Base-by-base conservation (phyloP, 2,888 invertebrate species). In the Ochropleura plecta region DNA sequence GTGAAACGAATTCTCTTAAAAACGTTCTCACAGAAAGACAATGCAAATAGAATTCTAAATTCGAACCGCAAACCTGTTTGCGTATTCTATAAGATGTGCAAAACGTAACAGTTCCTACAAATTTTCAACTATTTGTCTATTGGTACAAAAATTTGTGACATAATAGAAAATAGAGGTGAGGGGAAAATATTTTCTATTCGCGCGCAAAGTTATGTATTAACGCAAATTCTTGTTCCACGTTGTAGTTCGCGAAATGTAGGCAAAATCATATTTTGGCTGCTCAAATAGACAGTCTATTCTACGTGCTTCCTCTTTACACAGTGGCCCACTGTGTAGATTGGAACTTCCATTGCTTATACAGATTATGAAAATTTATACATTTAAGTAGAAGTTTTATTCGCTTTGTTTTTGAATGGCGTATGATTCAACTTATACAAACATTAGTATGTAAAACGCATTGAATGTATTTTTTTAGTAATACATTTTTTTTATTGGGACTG, bases 31-130 rank as follows among this genome's bases (percentile, higher is more conserved):
- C 12, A 42, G 59, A 62, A 72, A 73, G 68, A 75, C 63, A 55
- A 66, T 67, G 75, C 55, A 78, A 82, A 87, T 74, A 85, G 78
- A 87, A 86, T 80, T 78, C 71, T 73, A 85, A 87, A 86, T 85
- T 80, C 64, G 51, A 46, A 10, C 57, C 30, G 60, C 73, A 71
- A 20, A 73, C 49, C 72, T 79, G 66, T 70, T 81, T 82, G 53
- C 48, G 66, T 78, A 83, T 84, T 86, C 80, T 60, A 60, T 67
- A 73, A 70, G 71, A 62, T 16, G 30, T n/a, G 42, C 57, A 40
- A 71, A 30, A 65, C 30, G 76, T 66, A 68, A 68, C 20, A 42
- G n/a, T 76, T 68, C 53, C 48, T 18, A 46, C 62, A 68, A 78
- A 76, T 6, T 79, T 83, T 60, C 44, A 18, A 46, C 59, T 64